A percentile compares a stretch with the other conserved stretches of the same genome.
Evolutionary conservation across 64 coral and sea anemone genomes (phyloP).

Genomic region (Montipora foliosa): DNA sequence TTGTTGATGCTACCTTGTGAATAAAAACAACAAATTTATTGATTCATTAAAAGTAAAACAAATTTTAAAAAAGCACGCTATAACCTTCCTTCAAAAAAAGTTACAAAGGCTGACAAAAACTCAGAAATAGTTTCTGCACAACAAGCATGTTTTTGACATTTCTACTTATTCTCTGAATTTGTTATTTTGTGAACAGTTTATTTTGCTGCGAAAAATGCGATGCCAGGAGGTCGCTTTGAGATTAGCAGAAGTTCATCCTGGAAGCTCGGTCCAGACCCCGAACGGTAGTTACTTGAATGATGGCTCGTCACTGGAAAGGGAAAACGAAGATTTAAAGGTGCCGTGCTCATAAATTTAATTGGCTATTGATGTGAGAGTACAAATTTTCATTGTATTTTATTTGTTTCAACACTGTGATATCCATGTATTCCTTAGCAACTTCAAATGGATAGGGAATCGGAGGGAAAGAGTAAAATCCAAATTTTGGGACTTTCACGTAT

Average conservation of each 20-base stretch:
- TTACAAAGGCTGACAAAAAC: too few relatives aligned
- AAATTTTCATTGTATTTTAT: neutral
- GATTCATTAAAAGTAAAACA: too few relatives aligned
- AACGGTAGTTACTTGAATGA: constrained; percentile 66
- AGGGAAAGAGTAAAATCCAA: too few relatives aligned
- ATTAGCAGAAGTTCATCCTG: constrained; percentile 56
- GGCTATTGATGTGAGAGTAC: neutral
- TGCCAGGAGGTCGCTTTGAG: constrained; percentile 7
- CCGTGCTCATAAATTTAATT: neutral
- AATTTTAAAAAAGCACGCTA: too few relatives aligned
- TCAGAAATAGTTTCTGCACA: too few relatives aligned
- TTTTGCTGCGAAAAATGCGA: constrained; percentile 30
- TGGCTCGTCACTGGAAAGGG: constrained; percentile 65
- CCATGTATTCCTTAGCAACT: too few relatives aligned
- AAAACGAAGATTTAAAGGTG: constrained; percentile 91
- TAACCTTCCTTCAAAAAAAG: too few relatives aligned
- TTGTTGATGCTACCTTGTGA: too few relatives aligned
- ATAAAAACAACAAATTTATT: too few relatives aligned
- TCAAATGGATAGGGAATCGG: too few relatives aligned
- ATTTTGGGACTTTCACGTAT: too few relatives aligned
- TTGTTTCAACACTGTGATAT: neutral
- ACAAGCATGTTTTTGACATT: too few relatives aligned
- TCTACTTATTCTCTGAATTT: neutral
- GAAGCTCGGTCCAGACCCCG: constrained; percentile 24
- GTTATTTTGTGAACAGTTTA: neutral